Percentiles rank a stretch among this genome's conserved stretches.
Conservation (phyloP, 2,888 invertebrate species). For the Rotaria magnacalcarata region DNA sequence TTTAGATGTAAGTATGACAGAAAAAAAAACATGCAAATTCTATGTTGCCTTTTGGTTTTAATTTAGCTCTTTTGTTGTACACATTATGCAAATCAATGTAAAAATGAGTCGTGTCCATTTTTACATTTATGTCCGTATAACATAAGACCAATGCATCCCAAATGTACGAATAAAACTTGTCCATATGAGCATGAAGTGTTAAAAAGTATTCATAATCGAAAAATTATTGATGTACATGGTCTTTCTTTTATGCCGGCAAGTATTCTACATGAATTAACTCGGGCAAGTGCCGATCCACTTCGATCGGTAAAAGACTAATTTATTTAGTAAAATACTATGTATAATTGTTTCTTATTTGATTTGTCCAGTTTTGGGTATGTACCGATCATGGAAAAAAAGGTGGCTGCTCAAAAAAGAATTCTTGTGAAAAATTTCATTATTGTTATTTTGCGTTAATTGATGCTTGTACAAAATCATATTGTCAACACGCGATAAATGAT, state of each 20-base stretch:
- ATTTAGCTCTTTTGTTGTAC: slow-evolving; percentile 12
- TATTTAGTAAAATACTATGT: not conserved
- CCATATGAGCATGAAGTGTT: slow-evolving; percentile 5
- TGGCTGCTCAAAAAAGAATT: not conserved
- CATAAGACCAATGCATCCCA: not conserved
- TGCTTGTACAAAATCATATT: not conserved
- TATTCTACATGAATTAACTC: not conserved
- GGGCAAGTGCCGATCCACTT: not conserved
- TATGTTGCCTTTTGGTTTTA: not conserved
- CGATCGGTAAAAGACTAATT: not conserved
- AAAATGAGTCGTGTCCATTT: not conserved
- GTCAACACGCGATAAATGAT: not conserved
- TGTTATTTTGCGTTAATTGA: not conserved
- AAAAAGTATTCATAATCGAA: slow-evolving; percentile 22
- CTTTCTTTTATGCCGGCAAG: not conserved
- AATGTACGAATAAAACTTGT: slow-evolving; percentile 26
- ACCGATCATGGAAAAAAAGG: not conserved
- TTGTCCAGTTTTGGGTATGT: slow-evolving; percentile 2
- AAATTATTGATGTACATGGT: not conserved
- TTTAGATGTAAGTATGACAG: not conserved
- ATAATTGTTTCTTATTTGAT: not conserved
- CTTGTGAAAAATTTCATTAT: slow-evolving; percentile 26
- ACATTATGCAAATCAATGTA: slow-evolving; percentile 9
- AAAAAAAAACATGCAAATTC: not conserved
- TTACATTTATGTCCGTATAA: slow-evolving; percentile 24